phyloP scores from a whole-genome alignment of 1,140 invertebrate species.

The Mesaphorura yosii region DNA sequence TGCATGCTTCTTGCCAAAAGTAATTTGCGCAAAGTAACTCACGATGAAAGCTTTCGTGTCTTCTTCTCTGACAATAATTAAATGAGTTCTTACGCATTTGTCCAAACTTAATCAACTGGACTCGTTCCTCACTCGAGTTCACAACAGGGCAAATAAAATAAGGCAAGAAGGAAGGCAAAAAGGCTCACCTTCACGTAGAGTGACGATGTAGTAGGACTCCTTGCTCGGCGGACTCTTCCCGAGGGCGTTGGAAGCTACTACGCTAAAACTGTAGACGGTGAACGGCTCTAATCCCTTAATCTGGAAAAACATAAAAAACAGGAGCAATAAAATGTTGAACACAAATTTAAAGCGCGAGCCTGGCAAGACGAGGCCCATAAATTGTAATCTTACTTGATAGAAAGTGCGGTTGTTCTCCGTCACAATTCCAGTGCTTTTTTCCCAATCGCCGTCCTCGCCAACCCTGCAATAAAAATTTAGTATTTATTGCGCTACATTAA shows the following conservation, averaged over 20 bases:
- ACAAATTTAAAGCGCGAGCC: not conserved
- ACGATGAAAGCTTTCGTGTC: too few relatives aligned
- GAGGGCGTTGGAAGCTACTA: conserved; percentile 56
- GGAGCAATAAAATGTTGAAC: not conserved
- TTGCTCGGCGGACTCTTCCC: conserved; percentile 56
- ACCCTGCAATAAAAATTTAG: conserved; percentile 40
- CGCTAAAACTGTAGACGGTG: conserved; percentile 62
- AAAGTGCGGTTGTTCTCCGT: conserved; percentile 53
- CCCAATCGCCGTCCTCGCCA: conserved; percentile 53
- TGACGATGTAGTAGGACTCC: conserved; percentile 63
- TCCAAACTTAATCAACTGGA: too few relatives aligned
- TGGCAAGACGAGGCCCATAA: not conserved
- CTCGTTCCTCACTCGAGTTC: too few relatives aligned
- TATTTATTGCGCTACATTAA: not conserved
- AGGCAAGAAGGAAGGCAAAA: too few relatives aligned
- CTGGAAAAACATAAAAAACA: conserved; percentile 13
- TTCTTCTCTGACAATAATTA: too few relatives aligned
- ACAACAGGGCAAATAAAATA: too few relatives aligned
- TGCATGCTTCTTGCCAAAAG: too few relatives aligned
- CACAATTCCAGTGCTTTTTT: conserved; percentile 48
- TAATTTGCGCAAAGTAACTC: too few relatives aligned
- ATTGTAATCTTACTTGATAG: conserved; percentile 40
- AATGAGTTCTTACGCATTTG: too few relatives aligned
- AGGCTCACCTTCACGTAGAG: conserved; percentile 55
- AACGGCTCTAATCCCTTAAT: conserved; percentile 54